phyloP scores from a whole-genome alignment of 2,113 vertebrate genomes.

The Indicator indicator region DNA sequence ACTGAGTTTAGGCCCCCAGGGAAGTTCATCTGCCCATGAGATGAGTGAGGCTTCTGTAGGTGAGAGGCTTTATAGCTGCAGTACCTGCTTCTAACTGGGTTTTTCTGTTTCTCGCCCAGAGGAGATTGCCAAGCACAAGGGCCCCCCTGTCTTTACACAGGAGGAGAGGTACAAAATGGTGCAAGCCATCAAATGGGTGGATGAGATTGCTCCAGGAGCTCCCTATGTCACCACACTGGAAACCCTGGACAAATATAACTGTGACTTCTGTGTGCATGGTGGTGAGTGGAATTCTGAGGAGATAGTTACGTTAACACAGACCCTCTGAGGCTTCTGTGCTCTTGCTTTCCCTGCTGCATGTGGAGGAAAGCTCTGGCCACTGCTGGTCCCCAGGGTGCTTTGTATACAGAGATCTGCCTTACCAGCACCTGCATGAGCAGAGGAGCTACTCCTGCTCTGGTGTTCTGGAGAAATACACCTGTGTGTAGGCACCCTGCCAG shows the following conservation, averaged over 20 bases:
- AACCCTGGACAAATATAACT: conserved; percentile 92
- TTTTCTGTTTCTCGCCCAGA: conserved; percentile 73
- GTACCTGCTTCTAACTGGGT: background rate
- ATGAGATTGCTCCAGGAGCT: conserved; percentile 92
- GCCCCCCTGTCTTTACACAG: conserved; percentile 96
- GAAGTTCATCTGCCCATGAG: background rate
- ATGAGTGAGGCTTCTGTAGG: background rate
- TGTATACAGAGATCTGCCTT: background rate
- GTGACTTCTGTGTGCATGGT: conserved; percentile 98
- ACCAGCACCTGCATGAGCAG: accelerated
- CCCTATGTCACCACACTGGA: conserved; percentile 95
- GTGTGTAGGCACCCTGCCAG: background rate
- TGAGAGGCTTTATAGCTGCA: background rate
- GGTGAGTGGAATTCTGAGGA: conserved; percentile 77
- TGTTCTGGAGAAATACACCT: accelerated
- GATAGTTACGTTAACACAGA: accelerated
- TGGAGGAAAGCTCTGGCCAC: accelerated
- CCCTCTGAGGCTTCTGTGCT: accelerated
- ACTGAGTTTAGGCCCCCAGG: background rate
- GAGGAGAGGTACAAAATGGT: conserved; percentile 97
- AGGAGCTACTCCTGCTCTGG: background rate
- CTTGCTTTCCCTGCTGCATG: background rate
- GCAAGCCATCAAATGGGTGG: conserved; percentile 97
- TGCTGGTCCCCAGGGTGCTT: accelerated
- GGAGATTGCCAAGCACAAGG: conserved; percentile 97